phyloP scores from a whole-genome alignment of 2,113 vertebrate genomes.

The Onychostoma macrolepis region DNA sequence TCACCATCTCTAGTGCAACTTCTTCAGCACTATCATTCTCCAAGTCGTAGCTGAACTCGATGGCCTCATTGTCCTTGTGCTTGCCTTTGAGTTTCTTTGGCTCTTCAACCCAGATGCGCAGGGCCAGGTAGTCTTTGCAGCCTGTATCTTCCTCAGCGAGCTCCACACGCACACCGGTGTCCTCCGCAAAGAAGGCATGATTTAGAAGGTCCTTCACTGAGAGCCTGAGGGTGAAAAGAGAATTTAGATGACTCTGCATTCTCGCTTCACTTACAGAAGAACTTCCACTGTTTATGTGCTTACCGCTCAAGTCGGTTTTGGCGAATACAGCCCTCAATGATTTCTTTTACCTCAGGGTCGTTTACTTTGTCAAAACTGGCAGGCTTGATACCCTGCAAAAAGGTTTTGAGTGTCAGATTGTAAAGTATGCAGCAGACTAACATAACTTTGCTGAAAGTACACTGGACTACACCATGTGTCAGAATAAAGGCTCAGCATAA shows the following conservation, averaged over 20 bases:
- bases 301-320: slow-evolving; percentile 91
- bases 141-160: slow-evolving; percentile 89
- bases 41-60: slow-evolving; percentile 95
- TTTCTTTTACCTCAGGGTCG: slow-evolving; percentile 94
- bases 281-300: background rate
- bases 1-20: slow-evolving; percentile 94
- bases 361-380: slow-evolving; percentile 93
- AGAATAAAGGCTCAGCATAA: background rate
- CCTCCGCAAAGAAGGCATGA: slow-evolving; percentile 91
- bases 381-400: slow-evolving; percentile 89
- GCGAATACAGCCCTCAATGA: slow-evolving; percentile 93
- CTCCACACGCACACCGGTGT: slow-evolving; percentile 92
- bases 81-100: slow-evolving; percentile 96
- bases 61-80: slow-evolving; percentile 96
- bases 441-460: background rate
- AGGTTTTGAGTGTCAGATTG: slow-evolving; percentile 4
- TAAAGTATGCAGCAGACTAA: background rate
- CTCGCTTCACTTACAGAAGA: background rate
- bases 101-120: slow-evolving; percentile 94
- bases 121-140: slow-evolving; percentile 80
- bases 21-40: slow-evolving; percentile 89
- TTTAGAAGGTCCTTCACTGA: slow-evolving; percentile 89
- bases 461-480: background rate
- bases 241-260: background rate
- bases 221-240: slow-evolving; percentile 69